phyloP scores from a whole-genome alignment of 2,113 vertebrate species.

The Sceloporus undulatus region DNA sequence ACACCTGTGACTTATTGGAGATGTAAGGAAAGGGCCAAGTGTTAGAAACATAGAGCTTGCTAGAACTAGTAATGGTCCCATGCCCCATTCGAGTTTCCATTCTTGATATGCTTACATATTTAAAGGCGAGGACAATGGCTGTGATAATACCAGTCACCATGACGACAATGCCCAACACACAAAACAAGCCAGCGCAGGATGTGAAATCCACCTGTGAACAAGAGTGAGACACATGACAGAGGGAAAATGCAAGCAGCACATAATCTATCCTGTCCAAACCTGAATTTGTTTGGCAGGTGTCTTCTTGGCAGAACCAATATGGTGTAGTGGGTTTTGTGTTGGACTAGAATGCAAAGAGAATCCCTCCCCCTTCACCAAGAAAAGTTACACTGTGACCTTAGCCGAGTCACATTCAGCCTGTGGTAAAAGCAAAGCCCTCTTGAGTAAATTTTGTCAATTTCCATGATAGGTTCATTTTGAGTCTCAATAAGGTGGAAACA shows the following conservation, averaged over 20 bases:
- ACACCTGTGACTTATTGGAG: not conserved
- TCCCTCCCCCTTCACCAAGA: no score
- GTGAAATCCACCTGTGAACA: slow-evolving; percentile 92
- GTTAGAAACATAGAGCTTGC: not conserved
- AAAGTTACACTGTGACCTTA: not conserved
- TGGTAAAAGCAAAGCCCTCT: no score
- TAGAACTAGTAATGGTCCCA: not conserved
- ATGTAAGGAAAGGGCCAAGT: not conserved
- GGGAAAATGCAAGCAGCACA: not conserved
- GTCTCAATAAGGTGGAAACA: no score
- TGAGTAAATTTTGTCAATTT: no score
- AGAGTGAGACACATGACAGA: not conserved
- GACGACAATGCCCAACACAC: slow-evolving; percentile 86
- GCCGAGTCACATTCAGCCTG: no score
- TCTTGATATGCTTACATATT: slow-evolving; percentile 86
- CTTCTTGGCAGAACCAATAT: no score
- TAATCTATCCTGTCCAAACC: not conserved
- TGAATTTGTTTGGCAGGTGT: not conserved
- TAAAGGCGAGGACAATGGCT: slow-evolving; percentile 88
- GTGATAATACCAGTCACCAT: slow-evolving; percentile 89
- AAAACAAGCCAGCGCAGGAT: slow-evolving; percentile 90
- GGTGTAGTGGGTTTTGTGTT: no score
- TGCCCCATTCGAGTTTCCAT: not conserved
- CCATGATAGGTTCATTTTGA: no score
- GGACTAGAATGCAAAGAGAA: no score